Evolutionary conservation across 1,140 invertebrate species (phyloP).

Genomic region (Zeugodacus cucurbitae): DNA sequence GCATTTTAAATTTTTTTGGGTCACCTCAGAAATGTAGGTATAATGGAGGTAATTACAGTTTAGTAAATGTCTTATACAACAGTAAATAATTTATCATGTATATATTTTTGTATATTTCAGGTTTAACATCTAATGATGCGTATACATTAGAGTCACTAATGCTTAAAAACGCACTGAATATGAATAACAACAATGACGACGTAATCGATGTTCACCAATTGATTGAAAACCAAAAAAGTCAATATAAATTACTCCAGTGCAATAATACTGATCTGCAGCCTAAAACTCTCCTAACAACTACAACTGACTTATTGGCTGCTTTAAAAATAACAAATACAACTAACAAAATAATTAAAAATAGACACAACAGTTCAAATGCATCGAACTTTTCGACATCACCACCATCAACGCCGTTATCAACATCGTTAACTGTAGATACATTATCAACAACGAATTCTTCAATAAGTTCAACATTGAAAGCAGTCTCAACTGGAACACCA

Average conservation of each 20-base stretch:
- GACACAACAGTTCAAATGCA: not conserved
- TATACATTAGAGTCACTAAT: slow-evolving; percentile 57
- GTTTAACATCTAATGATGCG: slow-evolving; percentile 52
- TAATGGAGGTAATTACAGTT: not conserved
- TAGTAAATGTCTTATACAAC: not conserved
- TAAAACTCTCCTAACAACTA: slow-evolving; percentile 44
- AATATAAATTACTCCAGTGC: slow-evolving; percentile 23
- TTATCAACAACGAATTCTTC: slow-evolving; percentile 49
- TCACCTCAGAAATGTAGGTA: not conserved
- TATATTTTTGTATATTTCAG: not conserved
- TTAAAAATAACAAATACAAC: not conserved
- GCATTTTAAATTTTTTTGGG: slow-evolving; percentile 6
- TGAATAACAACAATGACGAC: slow-evolving; percentile 56
- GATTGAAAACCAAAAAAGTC: slow-evolving; percentile 54
- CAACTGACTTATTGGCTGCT: slow-evolving; percentile 29
- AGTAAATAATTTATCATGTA: not conserved
- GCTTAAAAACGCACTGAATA: slow-evolving; percentile 59
- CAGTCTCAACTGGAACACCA: not conserved
- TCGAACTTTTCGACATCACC: not conserved
- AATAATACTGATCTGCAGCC: slow-evolving; percentile 31
- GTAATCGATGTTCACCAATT: slow-evolving; percentile 44
- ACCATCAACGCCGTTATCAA: slow-evolving; percentile 44
- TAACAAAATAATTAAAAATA: not conserved
- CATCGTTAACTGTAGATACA: slow-evolving; percentile 49
- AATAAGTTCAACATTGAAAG: slow-evolving; percentile 45